Evolutionary conservation across 1,140 invertebrate genomes (phyloP).

Genomic region (Frieseomelitta varia): DNA sequence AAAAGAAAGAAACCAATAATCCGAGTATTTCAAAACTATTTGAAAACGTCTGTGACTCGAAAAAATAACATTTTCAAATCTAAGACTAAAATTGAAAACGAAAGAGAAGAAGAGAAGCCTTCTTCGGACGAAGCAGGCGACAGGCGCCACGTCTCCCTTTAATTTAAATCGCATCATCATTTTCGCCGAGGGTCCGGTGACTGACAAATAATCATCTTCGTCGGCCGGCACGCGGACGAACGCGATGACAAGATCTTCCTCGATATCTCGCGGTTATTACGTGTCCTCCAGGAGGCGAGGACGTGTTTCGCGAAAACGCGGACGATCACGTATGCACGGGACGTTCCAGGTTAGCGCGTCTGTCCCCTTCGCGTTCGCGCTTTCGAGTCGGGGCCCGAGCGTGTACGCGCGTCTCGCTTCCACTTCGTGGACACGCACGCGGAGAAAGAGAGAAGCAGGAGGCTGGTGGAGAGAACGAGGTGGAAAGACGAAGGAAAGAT

Average conservation of each 20-base stretch:
- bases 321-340: conserved; percentile 74
- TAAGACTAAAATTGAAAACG: too few relatives aligned
- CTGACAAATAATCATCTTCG: background rate
- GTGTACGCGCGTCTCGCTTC: too few relatives aligned
- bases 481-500: background rate
- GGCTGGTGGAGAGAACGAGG: background rate
- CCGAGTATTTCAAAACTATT: too few relatives aligned
- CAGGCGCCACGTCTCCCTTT: background rate
- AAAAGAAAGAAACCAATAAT: too few relatives aligned
- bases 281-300: conserved; percentile 19
- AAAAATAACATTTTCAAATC: too few relatives aligned
- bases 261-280: conserved; percentile 11
- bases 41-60: too few relatives aligned
- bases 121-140: too few relatives aligned
- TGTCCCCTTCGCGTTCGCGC: conserved; percentile 71
- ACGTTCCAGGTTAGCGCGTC: conserved; percentile 76
- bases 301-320: conserved; percentile 58
- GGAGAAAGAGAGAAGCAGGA: background rate
- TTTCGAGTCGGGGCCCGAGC: conserved; percentile 21
- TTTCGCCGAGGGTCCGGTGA: background rate
- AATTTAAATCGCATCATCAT: background rate
- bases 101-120: too few relatives aligned
- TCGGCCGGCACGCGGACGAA: background rate
- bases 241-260: background rate
- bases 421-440: background rate